These are phyloP conservation scores for Machimus atricapillus DNA, from an alignment of 2,888 invertebrate genomes.

Conservation along the genomic window DNA sequence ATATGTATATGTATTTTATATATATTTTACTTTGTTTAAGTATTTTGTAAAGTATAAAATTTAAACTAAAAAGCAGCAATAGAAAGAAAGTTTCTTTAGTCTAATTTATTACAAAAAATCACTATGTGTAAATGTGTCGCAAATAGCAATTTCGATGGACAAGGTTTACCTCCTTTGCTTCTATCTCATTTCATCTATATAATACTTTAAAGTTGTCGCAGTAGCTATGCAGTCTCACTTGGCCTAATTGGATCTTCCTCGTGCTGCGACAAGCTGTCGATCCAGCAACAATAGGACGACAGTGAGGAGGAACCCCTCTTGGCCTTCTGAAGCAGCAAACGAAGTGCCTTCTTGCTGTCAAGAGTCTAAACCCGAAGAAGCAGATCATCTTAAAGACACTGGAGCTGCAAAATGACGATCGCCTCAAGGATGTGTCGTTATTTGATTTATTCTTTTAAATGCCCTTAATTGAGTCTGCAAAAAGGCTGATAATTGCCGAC, in stretches of 20 bases:
- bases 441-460: slow-evolving; percentile 52
- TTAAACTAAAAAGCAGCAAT: too few relatives aligned
- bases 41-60: too few relatives aligned
- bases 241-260: neutral
- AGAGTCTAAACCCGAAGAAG: neutral
- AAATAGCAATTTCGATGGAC: neutral
- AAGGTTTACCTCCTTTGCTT: neutral
- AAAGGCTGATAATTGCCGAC: slow-evolving; percentile 37
- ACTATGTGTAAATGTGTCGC: too few relatives aligned
- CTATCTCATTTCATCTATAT: neutral
- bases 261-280: neutral
- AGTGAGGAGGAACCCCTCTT: neutral
- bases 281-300: neutral
- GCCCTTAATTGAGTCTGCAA: slow-evolving; percentile 51
- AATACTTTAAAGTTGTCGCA: neutral
- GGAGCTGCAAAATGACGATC: slow-evolving; percentile 49
- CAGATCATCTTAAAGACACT: neutral
- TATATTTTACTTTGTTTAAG: too few relatives aligned
- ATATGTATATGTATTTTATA: too few relatives aligned
- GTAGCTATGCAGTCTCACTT: neutral
- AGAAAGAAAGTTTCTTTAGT: too few relatives aligned
- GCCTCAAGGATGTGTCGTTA: slow-evolving; percentile 52
- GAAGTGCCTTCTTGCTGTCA: neutral
- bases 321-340: neutral
- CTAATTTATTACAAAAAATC: too few relatives aligned